Base-by-base conservation (phyloP, 2,888 invertebrate species). In the Hypena proboscidalis region DNA sequence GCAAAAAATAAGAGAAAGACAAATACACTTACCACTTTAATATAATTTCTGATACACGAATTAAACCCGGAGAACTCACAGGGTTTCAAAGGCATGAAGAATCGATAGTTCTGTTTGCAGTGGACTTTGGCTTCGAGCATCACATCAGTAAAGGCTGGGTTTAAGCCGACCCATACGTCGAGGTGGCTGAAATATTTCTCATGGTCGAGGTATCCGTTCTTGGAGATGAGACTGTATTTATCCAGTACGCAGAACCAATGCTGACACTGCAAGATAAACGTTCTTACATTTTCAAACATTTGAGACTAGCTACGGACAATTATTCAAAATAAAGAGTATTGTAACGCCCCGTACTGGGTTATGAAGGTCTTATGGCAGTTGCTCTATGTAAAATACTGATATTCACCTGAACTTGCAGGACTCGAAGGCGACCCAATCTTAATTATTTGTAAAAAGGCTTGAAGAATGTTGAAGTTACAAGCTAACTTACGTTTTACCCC, bases 171-270 rank as follows among this genome's bases (percentile, higher is more conserved):
- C 87, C 87, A 88, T 25, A 69, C 67, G 22, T 81, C 77, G 0
- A 88, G 65, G 44, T 87, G 84, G 0, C 20, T 31, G 25, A 51
- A 83, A 39, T 79, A 83, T 52, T 74, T 80, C 0, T 75, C 75
- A 1, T 70, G 56, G 15, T 77, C 69, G 1, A 85, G 14, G 0
- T 34, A 40, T 0, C 60, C 58, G 0, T 64, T 51, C 1, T 20
- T 0, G 7, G 51, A 51, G 1, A 83, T 11, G 1, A 87, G 39
- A 10, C 53, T 33, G 34, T 88, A 87, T 55, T 72, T 76, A 1
- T 48, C 52, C 8, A 87, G 51, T 4, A 85, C 42, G 30, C 87
- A 88, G 13, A 22, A 31, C 84, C 85, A 86, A 43, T 76, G 67
- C 0, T 53, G 29, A 31, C 81, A 83, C 87, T 88, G 66, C 2